phyloP scores from a whole-genome alignment of 2,888 invertebrate species.

The Agonopterix alstromeriana region DNA sequence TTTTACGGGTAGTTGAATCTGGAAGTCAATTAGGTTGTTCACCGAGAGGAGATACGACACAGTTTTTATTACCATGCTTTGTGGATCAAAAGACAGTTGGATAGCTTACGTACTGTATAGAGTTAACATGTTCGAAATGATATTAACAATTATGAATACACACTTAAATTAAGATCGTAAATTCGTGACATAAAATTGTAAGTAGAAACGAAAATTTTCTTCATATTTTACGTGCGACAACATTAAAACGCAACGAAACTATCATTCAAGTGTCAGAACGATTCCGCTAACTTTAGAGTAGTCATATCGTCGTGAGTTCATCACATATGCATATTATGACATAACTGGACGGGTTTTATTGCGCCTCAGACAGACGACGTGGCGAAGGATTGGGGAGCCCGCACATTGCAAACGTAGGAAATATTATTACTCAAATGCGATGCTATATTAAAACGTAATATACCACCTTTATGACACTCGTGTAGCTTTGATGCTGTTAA shows the following conservation, averaged over 20 bases:
- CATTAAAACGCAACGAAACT: background rate
- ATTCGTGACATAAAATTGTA: too few relatives aligned
- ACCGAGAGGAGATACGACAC: too few relatives aligned
- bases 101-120: too few relatives aligned
- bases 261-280: constrained; percentile 17
- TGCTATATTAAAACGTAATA: constrained; percentile 18
- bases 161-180: too few relatives aligned
- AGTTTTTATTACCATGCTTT: constrained; percentile 8
- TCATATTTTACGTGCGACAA: background rate
- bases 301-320: constrained; percentile 44
- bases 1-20: too few relatives aligned
- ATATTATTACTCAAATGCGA: constrained; percentile 24
- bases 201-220: background rate
- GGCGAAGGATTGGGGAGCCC: constrained; percentile 47
- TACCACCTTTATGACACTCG: constrained; percentile 45
- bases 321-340: constrained; percentile 67
- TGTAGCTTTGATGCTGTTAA: constrained; percentile 34
- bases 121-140: too few relatives aligned
- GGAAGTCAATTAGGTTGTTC: too few relatives aligned
- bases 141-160: too few relatives aligned
- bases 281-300: constrained; percentile 45
- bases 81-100: background rate
- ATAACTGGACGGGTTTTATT: constrained; percentile 63
- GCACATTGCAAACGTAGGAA: constrained; percentile 20
- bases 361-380: constrained; percentile 57